phyloP scores from a whole-genome alignment of 1,140 invertebrate genomes.

The Tribolium castaneum region DNA sequence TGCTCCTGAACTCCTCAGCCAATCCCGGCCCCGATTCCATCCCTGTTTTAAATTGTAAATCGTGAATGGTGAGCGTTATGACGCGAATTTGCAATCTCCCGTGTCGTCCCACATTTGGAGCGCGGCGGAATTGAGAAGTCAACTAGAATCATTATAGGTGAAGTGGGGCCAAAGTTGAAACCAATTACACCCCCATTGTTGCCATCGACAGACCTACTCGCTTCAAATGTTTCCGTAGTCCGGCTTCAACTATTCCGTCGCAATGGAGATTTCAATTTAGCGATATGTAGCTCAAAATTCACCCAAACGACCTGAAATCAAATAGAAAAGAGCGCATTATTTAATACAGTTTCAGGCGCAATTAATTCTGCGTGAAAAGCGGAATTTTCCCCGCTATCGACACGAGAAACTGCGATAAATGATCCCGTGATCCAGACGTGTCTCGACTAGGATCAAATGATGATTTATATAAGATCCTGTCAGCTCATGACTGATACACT shows the following conservation, averaged over 20 bases:
- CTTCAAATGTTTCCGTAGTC: constrained; percentile 49
- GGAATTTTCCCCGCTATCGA: constrained; percentile 25
- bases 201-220: constrained; percentile 55
- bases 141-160: constrained; percentile 53
- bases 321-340: constrained; percentile 8
- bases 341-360: constrained; percentile 14
- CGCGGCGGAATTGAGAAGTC: constrained; percentile 47
- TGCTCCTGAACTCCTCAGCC: constrained; percentile 54
- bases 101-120: not conserved
- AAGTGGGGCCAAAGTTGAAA: constrained; percentile 57
- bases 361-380: constrained; percentile 25
- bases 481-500: constrained; percentile 49
- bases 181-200: constrained; percentile 60
- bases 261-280: constrained; percentile 59
- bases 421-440: constrained; percentile 46
- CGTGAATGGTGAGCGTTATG: not conserved
- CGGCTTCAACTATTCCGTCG: constrained; percentile 41
- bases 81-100: constrained; percentile 1
- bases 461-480: constrained; percentile 55
- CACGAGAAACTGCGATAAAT: constrained; percentile 53
- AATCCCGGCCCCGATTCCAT: constrained; percentile 45
- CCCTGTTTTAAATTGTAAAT: constrained; percentile 61
- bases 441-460: constrained; percentile 53
- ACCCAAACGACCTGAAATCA: constrained; percentile 21
- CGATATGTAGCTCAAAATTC: constrained; percentile 43